Evolutionary conservation across 2,113 vertebrate species (phyloP).

Genomic region (Paradisaea rubra): DNA sequence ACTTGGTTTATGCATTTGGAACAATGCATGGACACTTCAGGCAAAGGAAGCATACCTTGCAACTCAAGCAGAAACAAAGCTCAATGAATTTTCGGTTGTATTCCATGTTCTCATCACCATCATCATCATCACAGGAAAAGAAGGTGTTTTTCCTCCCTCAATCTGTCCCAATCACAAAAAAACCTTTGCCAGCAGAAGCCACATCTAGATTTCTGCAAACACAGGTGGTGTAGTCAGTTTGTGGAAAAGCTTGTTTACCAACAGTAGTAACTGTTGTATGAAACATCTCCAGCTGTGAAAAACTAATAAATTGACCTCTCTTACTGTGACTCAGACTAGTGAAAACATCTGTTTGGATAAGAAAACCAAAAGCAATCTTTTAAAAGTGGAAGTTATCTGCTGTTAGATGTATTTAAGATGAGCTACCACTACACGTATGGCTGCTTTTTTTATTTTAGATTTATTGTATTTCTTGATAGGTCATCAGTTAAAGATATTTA

Average conservation of each 20-base stretch:
- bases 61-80: not conserved
- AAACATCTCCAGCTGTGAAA: not conserved
- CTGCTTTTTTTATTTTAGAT: not conserved
- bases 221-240: not conserved
- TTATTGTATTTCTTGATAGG: not conserved
- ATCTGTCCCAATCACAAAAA: not conserved
- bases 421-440: not conserved
- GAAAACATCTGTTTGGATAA: not conserved
- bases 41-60: not conserved
- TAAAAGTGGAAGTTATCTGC: not conserved
- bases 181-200: not conserved
- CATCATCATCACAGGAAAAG: not conserved
- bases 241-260: not conserved
- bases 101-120: not conserved
- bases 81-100: not conserved
- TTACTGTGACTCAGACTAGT: not conserved
- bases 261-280: not conserved
- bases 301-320: not conserved
- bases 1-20: not conserved
- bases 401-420: not conserved
- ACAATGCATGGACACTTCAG: not conserved
- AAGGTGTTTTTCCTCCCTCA: not conserved
- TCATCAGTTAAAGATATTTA: not conserved
- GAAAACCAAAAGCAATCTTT: not conserved
- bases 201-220: not conserved